These are phyloP conservation scores for Theretra japonica DNA, from an alignment of 2,888 invertebrate species.

Conservation along the genomic window DNA sequence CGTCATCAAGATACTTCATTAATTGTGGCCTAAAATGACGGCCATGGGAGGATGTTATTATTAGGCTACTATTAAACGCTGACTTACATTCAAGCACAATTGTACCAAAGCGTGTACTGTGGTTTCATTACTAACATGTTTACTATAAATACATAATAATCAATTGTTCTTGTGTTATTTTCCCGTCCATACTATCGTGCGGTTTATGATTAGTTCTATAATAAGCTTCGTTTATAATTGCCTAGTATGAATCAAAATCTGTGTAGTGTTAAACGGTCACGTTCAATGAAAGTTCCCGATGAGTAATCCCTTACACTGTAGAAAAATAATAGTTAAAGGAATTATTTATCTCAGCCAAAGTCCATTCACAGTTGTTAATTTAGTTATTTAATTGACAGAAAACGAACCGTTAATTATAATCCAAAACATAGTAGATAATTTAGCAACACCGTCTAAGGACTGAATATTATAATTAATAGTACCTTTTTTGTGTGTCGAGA, in stretches of 20 bases:
- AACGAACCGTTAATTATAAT: too few relatives aligned
- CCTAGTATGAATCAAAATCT: not conserved
- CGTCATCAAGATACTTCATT: too few relatives aligned
- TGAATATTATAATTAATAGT: too few relatives aligned
- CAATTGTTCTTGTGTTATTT: constrained; percentile 5
- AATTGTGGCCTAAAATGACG: too few relatives aligned
- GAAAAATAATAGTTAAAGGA: not conserved
- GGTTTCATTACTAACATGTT: not conserved
- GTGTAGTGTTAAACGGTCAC: not conserved
- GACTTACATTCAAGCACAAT: too few relatives aligned
- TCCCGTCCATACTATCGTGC: not conserved
- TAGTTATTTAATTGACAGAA: too few relatives aligned
- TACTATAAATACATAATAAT: constrained; percentile 1
- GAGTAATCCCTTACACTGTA: not conserved
- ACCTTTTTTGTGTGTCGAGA: too few relatives aligned
- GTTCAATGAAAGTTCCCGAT: constrained; percentile 9
- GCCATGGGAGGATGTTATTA: too few relatives aligned
- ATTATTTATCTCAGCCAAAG: not conserved
- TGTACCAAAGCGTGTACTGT: not conserved
- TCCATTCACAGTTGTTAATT: too few relatives aligned
- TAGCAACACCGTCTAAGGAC: too few relatives aligned
- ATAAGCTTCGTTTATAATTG: not conserved
- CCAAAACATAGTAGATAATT: too few relatives aligned
- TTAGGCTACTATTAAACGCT: too few relatives aligned
- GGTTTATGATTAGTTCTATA: not conserved